Percentiles rank a stretch among this genome's conserved stretches.
Evolutionary conservation across 2,113 vertebrate genomes (phyloP).

Genomic region (Piaya cayana): DNA sequence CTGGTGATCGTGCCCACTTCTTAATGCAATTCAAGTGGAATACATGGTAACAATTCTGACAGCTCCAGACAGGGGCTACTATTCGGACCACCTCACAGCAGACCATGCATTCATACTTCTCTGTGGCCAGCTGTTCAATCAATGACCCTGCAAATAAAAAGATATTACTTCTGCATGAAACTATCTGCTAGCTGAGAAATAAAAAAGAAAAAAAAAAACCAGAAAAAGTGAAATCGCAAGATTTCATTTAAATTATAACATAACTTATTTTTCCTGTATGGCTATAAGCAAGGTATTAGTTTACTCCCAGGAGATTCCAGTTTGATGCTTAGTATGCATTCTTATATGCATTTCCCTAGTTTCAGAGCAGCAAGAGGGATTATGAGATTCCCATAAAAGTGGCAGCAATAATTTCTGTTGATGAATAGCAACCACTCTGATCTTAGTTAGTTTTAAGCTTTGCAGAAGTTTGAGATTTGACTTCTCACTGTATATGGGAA

Average conservation of each 20-base stretch:
- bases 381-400: not conserved
- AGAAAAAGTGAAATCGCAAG: not conserved
- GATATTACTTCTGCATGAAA: not conserved
- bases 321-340: not conserved
- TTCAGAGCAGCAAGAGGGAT: not conserved
- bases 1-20: constrained; percentile 96
- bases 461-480: not conserved
- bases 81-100: constrained; percentile 92
- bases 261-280: not conserved
- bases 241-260: not conserved
- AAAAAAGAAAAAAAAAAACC: not conserved
- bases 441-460: not conserved
- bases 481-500: not conserved
- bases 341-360: not conserved
- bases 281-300: not conserved
- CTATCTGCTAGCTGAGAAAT: not conserved
- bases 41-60: constrained; percentile 95
- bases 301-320: not conserved
- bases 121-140: constrained; percentile 93
- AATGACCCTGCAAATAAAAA: constrained; percentile 83
- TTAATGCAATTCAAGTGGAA: constrained; percentile 98
- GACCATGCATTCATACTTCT: constrained; percentile 99
- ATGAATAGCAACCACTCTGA: not conserved
- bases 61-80: constrained; percentile 93
- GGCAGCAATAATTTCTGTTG: not conserved